A percentile compares a stretch with the other conserved stretches of the same genome.
phyloP scores from a whole-genome alignment of 30 jellyfish, hydroid and myxozoan genomes.

The Aurelia sp. region DNA sequence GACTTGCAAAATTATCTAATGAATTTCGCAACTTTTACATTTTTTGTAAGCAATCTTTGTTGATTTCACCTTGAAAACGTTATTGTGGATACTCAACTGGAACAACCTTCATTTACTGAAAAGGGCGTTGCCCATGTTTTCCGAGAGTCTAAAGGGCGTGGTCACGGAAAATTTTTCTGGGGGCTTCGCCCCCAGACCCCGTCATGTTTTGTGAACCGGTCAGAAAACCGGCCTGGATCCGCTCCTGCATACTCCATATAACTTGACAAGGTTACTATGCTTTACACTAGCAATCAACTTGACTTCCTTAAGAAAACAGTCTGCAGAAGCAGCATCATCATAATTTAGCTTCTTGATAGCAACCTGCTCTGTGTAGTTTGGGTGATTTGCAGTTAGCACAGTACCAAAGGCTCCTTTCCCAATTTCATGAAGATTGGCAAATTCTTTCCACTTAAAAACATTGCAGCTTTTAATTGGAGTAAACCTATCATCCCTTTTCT shows the following conservation, averaged over 20 bases:
- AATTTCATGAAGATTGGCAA: background rate
- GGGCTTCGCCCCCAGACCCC: no score
- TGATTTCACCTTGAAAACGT: no score
- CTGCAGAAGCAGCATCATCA: conserved; percentile 5
- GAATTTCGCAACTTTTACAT: no score
- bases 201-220: no score
- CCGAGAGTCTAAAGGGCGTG: no score
- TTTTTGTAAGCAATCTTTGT: no score
- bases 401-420: conserved; percentile 6
- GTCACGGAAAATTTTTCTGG: no score
- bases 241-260: conserved; percentile 19
- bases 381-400: background rate
- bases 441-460: background rate
- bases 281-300: conserved; percentile 9
- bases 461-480: conserved; percentile 1
- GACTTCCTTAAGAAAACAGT: conserved; percentile 25
- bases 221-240: no score
- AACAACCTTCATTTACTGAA: no score
- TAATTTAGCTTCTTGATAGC: background rate
- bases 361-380: background rate
- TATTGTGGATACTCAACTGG: no score
- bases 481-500: background rate
- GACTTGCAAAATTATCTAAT: no score
- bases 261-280: conserved; percentile 10
- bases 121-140: no score